Conservation (phyloP, 1,140 invertebrate genomes). For the Ephestia elutella region DNA sequence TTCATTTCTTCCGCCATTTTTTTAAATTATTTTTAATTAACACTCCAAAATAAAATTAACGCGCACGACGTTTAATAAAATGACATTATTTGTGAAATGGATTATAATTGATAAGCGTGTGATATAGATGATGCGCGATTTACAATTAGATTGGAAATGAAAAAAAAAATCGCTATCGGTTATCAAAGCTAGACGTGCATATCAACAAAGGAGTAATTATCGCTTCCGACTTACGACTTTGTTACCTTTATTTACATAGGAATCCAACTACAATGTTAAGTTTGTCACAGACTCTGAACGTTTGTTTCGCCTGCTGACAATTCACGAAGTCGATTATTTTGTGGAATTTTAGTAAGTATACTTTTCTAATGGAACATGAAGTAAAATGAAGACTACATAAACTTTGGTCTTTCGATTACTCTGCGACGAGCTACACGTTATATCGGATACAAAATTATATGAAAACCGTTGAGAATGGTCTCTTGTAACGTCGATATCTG, state of each 20-base stretch:
- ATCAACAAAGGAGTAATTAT: conserved; percentile 46
- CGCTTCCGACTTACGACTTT: conserved; percentile 26
- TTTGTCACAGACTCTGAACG: no score
- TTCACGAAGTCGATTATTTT: no score
- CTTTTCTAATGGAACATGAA: background rate
- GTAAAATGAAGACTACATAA: no score
- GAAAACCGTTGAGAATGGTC: no score
- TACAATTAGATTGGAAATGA: conserved; percentile 49
- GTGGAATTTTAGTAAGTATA: background rate
- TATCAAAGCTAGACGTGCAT: conserved; percentile 42
- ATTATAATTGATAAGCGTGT: conserved; percentile 9
- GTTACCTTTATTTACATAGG: background rate
- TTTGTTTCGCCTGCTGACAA: no score
- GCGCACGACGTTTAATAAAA: background rate
- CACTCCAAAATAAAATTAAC: background rate
- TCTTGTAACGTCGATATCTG: no score
- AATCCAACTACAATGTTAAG: background rate
- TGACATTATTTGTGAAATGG: background rate
- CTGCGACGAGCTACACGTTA: no score
- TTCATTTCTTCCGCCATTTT: conserved; percentile 43
- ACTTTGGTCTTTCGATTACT: no score
- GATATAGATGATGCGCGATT: conserved; percentile 29
- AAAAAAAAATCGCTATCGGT: conserved; percentile 48
- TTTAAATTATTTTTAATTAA: conserved; percentile 3
- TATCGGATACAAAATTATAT: no score